Evolutionary conservation across 1,140 invertebrate species (phyloP).

Genomic region (Drosophila subobscura): DNA sequence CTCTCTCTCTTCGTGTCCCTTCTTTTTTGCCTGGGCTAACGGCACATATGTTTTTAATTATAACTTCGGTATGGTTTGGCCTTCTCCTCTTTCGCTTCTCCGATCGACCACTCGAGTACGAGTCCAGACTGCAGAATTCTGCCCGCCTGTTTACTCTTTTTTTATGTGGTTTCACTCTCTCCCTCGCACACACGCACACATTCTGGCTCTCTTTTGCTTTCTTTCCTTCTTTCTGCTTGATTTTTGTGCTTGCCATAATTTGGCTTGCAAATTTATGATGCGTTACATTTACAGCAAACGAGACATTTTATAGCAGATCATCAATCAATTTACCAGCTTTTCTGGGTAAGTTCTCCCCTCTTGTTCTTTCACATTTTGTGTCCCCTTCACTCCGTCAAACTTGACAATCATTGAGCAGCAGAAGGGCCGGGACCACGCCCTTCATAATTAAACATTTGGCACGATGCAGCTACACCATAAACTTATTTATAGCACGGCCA

Average conservation of each 20-base stretch:
- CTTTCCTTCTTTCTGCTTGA: neutral
- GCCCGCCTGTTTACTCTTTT: constrained; percentile 25
- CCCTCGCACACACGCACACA: neutral
- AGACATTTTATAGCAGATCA: constrained; percentile 82
- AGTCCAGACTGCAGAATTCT: constrained; percentile 39
- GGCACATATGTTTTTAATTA: constrained; percentile 80
- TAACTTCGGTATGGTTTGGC: constrained; percentile 40
- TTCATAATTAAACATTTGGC: constrained; percentile 69
- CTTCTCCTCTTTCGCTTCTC: neutral
- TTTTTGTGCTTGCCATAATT: constrained; percentile 64
- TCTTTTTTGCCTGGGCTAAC: constrained; percentile 40
- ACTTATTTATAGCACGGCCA: constrained; percentile 65
- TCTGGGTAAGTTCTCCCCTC: constrained; percentile 33
- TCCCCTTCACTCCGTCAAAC: constrained; percentile 9
- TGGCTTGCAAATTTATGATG: constrained; percentile 76
- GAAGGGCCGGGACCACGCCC: constrained; percentile 43
- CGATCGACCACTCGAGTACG: constrained; percentile 10
- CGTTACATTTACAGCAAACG: constrained; percentile 80
- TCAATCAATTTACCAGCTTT: constrained; percentile 79
- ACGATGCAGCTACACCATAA: constrained; percentile 32
- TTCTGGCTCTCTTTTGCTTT: neutral
- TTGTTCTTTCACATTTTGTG: neutral
- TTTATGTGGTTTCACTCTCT: constrained; percentile 36
- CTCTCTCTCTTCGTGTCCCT: constrained; percentile 7
- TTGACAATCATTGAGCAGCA: constrained; percentile 53